These are phyloP conservation scores for Drosophila bifasciata DNA, from an alignment of 1,140 invertebrate species.

Conservation along the genomic window DNA sequence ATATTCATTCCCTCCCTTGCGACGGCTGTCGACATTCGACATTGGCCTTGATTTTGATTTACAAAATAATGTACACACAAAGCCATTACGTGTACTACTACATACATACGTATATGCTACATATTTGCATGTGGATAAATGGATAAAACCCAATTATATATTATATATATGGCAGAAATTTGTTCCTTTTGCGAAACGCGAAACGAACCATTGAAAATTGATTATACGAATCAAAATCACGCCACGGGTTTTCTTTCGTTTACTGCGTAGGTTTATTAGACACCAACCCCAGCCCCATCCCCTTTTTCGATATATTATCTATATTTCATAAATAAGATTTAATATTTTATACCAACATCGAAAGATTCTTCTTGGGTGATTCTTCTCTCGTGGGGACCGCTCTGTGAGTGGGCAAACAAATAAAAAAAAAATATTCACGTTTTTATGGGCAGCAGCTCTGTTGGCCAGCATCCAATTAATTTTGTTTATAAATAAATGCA, in stretches of 20 bases:
- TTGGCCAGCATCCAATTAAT: conserved; percentile 71
- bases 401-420: conserved; percentile 35
- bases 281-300: no score
- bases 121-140: conserved; percentile 25
- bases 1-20: no score
- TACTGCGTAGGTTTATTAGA: neutral
- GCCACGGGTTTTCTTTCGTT: no score
- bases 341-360: conserved; percentile 8
- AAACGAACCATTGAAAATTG: neutral
- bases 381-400: neutral
- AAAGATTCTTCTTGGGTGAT: no score
- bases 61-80: conserved; percentile 16
- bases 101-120: no score
- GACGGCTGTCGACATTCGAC: conserved; percentile 25
- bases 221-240: neutral
- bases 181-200: conserved; percentile 11
- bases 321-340: conserved; percentile 20
- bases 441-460: conserved; percentile 72
- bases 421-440: conserved; percentile 74
- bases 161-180: neutral
- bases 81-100: conserved; percentile 7
- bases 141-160: conserved; percentile 32
- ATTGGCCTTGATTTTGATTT: conserved; percentile 76
- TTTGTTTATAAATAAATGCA: conserved; percentile 76
- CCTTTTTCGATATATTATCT: conserved; percentile 12